phyloP scores from a whole-genome alignment of 2,797 vertebrate genomes.

The Pelodytes ibericus region DNA sequence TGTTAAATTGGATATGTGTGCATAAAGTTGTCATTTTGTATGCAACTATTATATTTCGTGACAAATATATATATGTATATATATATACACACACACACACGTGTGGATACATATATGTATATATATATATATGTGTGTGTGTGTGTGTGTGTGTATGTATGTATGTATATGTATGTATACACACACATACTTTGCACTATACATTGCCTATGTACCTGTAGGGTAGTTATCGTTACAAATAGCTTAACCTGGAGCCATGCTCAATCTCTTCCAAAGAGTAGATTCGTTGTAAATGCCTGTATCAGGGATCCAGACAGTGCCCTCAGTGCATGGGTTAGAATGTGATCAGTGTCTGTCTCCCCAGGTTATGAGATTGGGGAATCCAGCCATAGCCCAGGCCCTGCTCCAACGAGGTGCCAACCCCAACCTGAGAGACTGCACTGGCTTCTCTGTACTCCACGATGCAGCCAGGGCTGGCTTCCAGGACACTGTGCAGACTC shows the following conservation, averaged over 20 bases:
- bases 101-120: not conserved
- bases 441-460: conserved; percentile 82
- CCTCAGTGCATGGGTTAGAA: no score
- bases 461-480: conserved; percentile 90
- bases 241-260: no score
- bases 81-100: not conserved
- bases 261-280: no score
- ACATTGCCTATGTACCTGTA: no score
- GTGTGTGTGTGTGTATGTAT: no score
- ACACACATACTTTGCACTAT: no score
- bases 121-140: not conserved
- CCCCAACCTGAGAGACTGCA: conserved; percentile 80
- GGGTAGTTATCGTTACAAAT: no score
- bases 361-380: conserved; percentile 86
- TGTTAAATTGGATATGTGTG: no score
- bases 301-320: no score
- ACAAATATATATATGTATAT: no score
- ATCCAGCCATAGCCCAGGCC: conserved; percentile 70
- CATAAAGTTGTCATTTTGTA: not conserved
- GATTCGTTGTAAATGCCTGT: no score
- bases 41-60: not conserved
- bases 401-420: conserved; percentile 79
- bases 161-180: no score
- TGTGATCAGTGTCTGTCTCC: conserved; percentile 31
- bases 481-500: conserved; percentile 79